phyloP scores from a whole-genome alignment of 2,113 vertebrate genomes.

The Catharus minimus region DNA sequence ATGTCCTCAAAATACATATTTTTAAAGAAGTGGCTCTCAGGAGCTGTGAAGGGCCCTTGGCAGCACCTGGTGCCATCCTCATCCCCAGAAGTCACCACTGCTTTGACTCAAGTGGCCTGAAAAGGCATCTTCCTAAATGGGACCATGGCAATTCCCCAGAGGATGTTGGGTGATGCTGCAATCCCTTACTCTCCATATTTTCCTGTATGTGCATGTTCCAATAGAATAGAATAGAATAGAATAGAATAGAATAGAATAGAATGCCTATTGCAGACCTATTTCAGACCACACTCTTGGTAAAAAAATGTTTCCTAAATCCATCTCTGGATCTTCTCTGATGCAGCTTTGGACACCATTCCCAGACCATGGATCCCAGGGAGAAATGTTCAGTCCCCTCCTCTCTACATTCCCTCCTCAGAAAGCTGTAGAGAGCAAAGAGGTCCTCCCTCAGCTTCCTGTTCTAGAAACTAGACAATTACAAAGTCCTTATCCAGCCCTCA shows the following conservation, averaged over 20 bases:
- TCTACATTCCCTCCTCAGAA: not conserved
- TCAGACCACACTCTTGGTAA: not conserved
- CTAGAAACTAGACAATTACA: not conserved
- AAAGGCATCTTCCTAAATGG: not conserved
- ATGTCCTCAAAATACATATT: not conserved
- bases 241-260: not conserved
- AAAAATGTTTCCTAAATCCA: not conserved
- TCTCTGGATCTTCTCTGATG: not conserved
- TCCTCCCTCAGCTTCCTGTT: not conserved
- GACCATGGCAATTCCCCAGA: not conserved
- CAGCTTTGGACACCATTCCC: not conserved
- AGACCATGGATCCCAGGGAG: fast-evolving
- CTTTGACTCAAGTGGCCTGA: not conserved
- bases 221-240: not conserved
- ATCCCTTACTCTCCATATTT: not conserved
- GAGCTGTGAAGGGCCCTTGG: not conserved
- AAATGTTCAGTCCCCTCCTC: not conserved
- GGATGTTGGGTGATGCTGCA: not conserved
- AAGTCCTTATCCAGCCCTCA: not conserved
- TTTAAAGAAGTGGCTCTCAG: not conserved
- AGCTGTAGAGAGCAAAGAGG: not conserved
- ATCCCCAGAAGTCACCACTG: not conserved
- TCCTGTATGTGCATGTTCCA: not conserved
- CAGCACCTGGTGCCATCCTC: not conserved
- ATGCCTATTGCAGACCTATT: not conserved